phyloP scores from a whole-genome alignment of 2,888 invertebrate genomes.

The Pachydiplax longipennis region DNA sequence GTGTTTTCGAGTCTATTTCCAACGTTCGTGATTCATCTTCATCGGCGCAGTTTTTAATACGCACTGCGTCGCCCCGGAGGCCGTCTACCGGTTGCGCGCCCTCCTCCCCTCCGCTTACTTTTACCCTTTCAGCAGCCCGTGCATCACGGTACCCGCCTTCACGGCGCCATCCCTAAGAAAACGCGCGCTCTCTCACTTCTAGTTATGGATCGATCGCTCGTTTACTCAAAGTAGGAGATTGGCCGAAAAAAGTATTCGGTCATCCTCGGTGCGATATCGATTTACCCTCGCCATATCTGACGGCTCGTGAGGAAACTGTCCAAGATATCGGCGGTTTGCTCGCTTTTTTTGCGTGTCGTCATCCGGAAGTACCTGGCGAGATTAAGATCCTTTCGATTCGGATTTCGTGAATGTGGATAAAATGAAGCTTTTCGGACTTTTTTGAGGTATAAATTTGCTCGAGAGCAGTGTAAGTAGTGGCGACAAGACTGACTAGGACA shows the following conservation, averaged over 20 bases:
- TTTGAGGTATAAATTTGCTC: too few species aligned
- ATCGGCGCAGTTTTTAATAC: not conserved
- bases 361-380: not conserved
- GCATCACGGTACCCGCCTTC: not conserved
- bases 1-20: conserved; percentile 30
- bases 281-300: not conserved
- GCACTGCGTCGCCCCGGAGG: not conserved
- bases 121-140: not conserved
- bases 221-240: not conserved
- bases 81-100: not conserved
- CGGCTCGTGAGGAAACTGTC: not conserved
- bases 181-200: not conserved
- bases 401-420: too few species aligned
- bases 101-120: not conserved
- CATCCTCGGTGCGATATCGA: not conserved
- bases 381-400: too few species aligned
- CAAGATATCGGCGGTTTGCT: not conserved
- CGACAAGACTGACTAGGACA: too few species aligned
- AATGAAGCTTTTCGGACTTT: too few species aligned
- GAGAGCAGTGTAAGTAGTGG: too few species aligned
- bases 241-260: not conserved
- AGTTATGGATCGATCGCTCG: not conserved
- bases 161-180: not conserved
- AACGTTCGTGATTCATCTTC: not conserved
- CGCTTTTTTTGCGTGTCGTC: not conserved